phyloP scores from a whole-genome alignment of 2,113 vertebrate genomes.

The Prietella phreatophila region DNA sequence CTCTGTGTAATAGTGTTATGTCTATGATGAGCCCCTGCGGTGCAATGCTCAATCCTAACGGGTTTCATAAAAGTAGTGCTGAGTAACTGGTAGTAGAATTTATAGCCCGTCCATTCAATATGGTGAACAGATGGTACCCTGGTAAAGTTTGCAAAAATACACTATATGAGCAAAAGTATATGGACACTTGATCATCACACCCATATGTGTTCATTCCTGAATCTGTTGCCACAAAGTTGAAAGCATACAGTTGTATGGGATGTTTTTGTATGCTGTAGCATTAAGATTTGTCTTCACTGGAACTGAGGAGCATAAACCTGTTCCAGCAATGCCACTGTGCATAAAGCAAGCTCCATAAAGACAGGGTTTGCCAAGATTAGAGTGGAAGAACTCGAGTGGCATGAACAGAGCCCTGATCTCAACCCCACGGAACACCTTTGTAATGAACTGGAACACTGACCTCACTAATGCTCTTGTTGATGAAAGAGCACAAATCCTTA shows the following conservation, averaged over 20 bases:
- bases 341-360: neutral
- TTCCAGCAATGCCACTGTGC: neutral
- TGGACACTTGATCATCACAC: neutral
- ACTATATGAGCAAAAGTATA: neutral
- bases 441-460: neutral
- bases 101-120: neutral
- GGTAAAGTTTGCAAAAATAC: neutral
- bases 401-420: neutral
- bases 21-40: neutral
- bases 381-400: neutral
- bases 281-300: neutral
- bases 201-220: neutral
- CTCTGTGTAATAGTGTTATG: neutral
- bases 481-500: neutral
- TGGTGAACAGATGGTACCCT: neutral
- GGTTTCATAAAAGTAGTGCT: neutral
- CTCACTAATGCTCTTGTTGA: neutral
- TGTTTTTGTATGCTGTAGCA: neutral
- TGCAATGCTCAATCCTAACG: neutral
- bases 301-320: neutral
- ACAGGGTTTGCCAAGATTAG: neutral
- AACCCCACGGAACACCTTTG: neutral
- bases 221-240: neutral
- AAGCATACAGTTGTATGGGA: neutral
- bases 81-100: neutral